A percentile compares a stretch with the other conserved stretches of the same genome.
Evolutionary conservation across 2,888 invertebrate genomes (phyloP).

Genomic region (Tromatobia lineatoria): DNA sequence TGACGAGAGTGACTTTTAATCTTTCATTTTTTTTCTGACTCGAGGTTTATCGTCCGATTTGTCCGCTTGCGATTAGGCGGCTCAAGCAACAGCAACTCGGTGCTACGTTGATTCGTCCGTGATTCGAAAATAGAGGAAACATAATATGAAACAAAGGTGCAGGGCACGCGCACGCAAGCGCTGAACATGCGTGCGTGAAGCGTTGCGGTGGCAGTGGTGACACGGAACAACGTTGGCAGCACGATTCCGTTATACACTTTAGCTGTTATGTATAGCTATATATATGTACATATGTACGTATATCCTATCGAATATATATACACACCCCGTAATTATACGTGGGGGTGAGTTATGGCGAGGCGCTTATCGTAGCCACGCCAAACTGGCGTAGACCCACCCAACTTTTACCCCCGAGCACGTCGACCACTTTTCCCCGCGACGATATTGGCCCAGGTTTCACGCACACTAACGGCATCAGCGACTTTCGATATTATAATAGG

Average conservation of each 20-base stretch:
- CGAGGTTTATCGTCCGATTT: conserved; percentile 39
- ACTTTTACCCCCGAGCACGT: conserved; percentile 60
- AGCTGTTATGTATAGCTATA: conserved; percentile 3
- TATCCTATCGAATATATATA: conserved; percentile 21
- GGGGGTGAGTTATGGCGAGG: conserved; percentile 79
- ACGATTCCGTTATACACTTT: conserved; percentile 52
- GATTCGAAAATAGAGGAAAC: conserved; percentile 63
- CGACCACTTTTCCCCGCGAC: conserved; percentile 67
- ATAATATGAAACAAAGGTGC: conserved; percentile 53
- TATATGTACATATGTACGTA: background rate
- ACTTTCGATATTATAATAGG: conserved; percentile 69
- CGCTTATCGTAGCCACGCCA: conserved; percentile 72
- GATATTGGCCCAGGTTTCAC: conserved; percentile 63
- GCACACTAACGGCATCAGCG: conserved; percentile 66
- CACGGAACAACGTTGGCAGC: conserved; percentile 52
- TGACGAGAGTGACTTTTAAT: conserved; percentile 22
- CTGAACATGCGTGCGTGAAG: conserved; percentile 53
- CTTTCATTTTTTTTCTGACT: conserved; percentile 3
- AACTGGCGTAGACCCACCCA: conserved; percentile 59
- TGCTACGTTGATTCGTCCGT: conserved; percentile 51
- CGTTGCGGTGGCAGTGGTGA: conserved; percentile 64
- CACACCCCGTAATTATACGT: conserved; percentile 77
- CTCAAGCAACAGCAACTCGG: conserved; percentile 2
- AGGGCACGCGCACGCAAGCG: conserved; percentile 17
- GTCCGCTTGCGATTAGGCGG: conserved; percentile 24